Percentiles rank a stretch among this genome's conserved stretches.
Conservation (phyloP, 2,888 invertebrate genomes). For the Drosophila atripex region DNA sequence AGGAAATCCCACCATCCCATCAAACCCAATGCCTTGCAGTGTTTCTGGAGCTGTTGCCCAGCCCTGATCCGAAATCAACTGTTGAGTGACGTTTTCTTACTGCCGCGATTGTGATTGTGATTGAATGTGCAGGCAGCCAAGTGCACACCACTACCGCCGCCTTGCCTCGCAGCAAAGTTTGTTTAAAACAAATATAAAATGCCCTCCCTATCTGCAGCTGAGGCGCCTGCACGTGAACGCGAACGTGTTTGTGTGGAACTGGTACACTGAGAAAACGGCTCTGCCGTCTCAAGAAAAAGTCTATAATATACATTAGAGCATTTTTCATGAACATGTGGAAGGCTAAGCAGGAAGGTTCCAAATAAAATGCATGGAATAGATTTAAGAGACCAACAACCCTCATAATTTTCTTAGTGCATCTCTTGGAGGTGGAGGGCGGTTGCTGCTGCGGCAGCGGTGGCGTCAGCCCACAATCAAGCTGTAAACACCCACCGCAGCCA, state of each 20-base stretch:
- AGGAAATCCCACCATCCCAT: no score
- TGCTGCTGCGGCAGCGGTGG: not conserved
- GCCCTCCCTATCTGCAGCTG: conserved; percentile 45
- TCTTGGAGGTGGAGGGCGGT: not conserved
- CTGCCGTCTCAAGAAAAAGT: no score
- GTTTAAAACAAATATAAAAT: conserved; percentile 70
- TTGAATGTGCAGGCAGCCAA: conserved; percentile 25
- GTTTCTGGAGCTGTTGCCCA: not conserved
- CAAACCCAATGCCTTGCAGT: not conserved
- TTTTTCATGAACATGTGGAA: no score
- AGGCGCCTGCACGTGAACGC: conserved; percentile 46
- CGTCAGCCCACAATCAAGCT: conserved; percentile 47
- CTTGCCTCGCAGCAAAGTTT: conserved; percentile 30
- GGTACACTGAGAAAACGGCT: conserved; percentile 13
- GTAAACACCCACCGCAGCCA: conserved; percentile 59
- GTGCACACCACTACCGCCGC: conserved; percentile 37
- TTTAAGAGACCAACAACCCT: not conserved
- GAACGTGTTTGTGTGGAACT: conserved; percentile 44
- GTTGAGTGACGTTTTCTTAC: conserved; percentile 63
- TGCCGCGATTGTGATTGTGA: conserved; percentile 9
- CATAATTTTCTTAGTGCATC: conserved; percentile 1
- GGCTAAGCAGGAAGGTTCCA: no score
- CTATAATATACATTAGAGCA: not conserved
- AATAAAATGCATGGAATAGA: no score
- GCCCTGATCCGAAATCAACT: conserved; percentile 50